Percentiles rank a stretch among this genome's conserved stretches.
phyloP scores from a whole-genome alignment of 2,888 invertebrate genomes.

The Heliconius ismenius region DNA sequence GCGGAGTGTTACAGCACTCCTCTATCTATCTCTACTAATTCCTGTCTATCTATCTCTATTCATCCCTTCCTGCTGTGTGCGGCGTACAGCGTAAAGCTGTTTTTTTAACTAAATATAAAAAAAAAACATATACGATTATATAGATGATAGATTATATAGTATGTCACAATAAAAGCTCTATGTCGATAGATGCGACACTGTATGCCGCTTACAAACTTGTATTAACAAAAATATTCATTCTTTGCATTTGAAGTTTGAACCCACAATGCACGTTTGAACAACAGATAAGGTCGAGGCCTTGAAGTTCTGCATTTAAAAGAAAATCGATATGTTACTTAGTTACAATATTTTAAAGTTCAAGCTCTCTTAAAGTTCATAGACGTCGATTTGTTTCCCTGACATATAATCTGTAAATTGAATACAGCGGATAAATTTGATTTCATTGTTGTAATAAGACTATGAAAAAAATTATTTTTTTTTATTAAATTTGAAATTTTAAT shows the following conservation, averaged over 20 bases:
- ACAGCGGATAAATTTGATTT: not conserved
- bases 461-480: no score
- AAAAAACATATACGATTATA: no score
- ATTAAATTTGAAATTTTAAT: not conserved
- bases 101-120: no score
- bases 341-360: not conserved
- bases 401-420: not conserved
- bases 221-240: conserved; percentile 4
- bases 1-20: no score
- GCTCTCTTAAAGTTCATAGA: not conserved
- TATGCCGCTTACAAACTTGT: not conserved
- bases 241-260: not conserved
- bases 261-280: not conserved
- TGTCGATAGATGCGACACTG: not conserved
- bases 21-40: no score
- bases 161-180: not conserved
- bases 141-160: no score
- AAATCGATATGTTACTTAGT: not conserved
- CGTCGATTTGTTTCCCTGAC: not conserved
- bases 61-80: no score
- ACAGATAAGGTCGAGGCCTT: not conserved
- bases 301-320: not conserved
- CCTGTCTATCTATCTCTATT: no score
- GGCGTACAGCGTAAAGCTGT: no score
- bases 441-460: not conserved